These are phyloP conservation scores for Atta cephalotes DNA, from an alignment of 1,140 invertebrate genomes.

Conservation along the genomic window DNA sequence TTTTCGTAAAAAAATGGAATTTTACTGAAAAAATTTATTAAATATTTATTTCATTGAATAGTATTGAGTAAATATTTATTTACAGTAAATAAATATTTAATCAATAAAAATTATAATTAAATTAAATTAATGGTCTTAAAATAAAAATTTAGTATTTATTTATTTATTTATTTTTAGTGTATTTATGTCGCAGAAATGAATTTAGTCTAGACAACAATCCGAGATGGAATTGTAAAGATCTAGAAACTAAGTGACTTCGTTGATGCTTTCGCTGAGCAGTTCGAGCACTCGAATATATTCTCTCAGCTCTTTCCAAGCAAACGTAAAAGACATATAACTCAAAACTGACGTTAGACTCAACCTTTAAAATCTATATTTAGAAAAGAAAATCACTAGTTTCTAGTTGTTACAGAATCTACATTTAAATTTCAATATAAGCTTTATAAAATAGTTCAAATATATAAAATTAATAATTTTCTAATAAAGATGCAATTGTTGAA, in stretches of 20 bases:
- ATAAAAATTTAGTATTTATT: too few species aligned
- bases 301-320: constrained; percentile 17
- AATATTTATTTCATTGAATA: too few species aligned
- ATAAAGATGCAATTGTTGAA: background rate
- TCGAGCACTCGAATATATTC: background rate
- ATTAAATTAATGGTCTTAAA: too few species aligned
- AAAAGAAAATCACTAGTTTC: constrained; percentile 10
- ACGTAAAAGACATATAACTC: background rate
- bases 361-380: background rate
- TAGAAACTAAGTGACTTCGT: constrained; percentile 51
- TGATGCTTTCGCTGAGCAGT: constrained; percentile 36
- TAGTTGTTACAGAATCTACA: background rate
- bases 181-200: constrained; percentile 36
- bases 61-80: too few species aligned
- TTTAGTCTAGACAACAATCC: constrained; percentile 44
- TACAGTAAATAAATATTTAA: too few species aligned
- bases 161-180: background rate
- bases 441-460: background rate
- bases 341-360: background rate
- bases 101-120: too few species aligned
- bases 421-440: constrained; percentile 17
- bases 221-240: constrained; percentile 41
- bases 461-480: background rate
- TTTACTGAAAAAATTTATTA: background rate
- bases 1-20: background rate